Evolutionary conservation across 1,140 invertebrate species (phyloP).

Genomic region (Drosophila mojavensis): DNA sequence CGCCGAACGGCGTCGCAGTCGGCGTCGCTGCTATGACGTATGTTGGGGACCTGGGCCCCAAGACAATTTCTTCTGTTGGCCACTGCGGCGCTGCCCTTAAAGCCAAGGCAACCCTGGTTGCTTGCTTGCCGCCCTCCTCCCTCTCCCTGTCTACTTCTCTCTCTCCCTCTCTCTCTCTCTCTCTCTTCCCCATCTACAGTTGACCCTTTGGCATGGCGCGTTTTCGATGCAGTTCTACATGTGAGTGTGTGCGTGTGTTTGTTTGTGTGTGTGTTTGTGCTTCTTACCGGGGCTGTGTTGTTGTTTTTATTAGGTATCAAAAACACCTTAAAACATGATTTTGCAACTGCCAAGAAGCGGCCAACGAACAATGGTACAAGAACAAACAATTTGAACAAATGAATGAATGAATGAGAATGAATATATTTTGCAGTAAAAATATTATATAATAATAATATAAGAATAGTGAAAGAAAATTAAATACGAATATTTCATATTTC

Average conservation of each 20-base stretch:
- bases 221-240: conserved; percentile 50
- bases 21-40: conserved; percentile 68
- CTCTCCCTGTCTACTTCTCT: conserved; percentile 22
- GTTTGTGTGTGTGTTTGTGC: conserved; percentile 20
- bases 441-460: not conserved
- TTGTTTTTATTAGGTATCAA: conserved; percentile 83
- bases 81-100: conserved; percentile 41
- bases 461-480: too few species aligned
- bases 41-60: conserved; percentile 36
- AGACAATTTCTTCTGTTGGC: conserved; percentile 27
- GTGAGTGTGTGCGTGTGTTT: not conserved
- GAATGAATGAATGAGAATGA: not conserved
- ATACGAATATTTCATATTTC: too few species aligned
- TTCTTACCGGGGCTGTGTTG: conserved; percentile 52
- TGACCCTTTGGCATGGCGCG: conserved; percentile 66
- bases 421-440: not conserved
- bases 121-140: conserved; percentile 23
- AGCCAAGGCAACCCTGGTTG: conserved; percentile 16
- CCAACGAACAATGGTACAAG: conserved; percentile 56
- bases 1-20: conserved; percentile 59
- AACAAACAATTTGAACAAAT: not conserved
- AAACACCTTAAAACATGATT: conserved; percentile 83
- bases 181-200: conserved; percentile 42
- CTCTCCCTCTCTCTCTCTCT: conserved; percentile 29
- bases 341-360: conserved; percentile 69